Base-by-base conservation (phyloP, 2,113 vertebrate species). In the Mastomys natalensis region DNA sequence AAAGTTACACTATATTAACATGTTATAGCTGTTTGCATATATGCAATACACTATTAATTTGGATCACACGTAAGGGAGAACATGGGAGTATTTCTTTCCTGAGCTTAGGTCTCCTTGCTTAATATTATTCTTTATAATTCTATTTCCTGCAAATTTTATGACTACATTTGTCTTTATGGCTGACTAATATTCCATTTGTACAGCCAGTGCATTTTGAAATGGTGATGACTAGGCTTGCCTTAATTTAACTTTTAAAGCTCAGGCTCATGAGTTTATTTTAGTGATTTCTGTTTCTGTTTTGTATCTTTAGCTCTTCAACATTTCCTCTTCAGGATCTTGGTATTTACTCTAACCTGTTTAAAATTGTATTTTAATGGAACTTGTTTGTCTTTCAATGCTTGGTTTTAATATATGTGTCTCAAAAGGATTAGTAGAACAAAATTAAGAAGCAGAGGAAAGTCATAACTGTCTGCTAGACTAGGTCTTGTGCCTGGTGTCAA, bases 401-500 rank as follows among this genome's bases (percentile, higher is more conserved):
- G 87, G 80, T 7, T 73, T 6, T 81, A 45, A 85, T 87, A 48
- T 51, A 7, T 37, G 7, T 87, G 68, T 21, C n/a, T 91, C 16
- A 70, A 85, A 95, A 90, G 1, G 13, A 7, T 53, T 53, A 31
- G 40, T 43, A 64, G 1, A 77, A n/a, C 43, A 87, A 37, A 53
- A 40, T 3, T 26, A 62, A 60, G 16, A 81, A 76, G 43, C 6
- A 26, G 13, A 84, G 22, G 37, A 73, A 73, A 29, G 17, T 31
- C 43, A 62, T 72, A 15, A 48, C 12, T 82, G 16, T 8, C 19
- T 19, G 86, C 43, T 29, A 84, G 21, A 66, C 15, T 43, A 70
- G 4, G n/a, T n/a, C 1, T n/a, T 51, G 2, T n/a, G 64, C 12
- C 34, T 11, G 3, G 58, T 85, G 68, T 1, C 62, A 0, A 12